Evolutionary conservation across 2,113 vertebrate genomes (phyloP).

Genomic region (Microcebus murinus): DNA sequence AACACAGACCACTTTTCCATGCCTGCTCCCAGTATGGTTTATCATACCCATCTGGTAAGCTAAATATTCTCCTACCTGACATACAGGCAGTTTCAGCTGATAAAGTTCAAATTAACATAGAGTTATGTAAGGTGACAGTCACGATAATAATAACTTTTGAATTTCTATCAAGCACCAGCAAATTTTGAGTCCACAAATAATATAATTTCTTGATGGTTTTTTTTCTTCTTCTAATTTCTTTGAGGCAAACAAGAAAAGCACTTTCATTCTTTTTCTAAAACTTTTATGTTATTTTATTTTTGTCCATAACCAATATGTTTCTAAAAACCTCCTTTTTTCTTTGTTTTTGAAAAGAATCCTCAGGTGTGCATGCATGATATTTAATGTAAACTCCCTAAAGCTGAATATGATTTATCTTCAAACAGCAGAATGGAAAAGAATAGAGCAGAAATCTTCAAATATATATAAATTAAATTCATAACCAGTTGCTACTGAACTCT

Average conservation of each 20-base stretch:
- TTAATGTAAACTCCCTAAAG: slow-evolving; percentile 62
- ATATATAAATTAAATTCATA: slow-evolving; percentile 32
- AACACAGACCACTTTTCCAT: neutral
- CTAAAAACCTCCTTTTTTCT: neutral
- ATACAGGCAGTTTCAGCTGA: neutral
- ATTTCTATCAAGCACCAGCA: neutral
- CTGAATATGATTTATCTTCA: slow-evolving; percentile 59
- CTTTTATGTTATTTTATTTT: slow-evolving; percentile 21
- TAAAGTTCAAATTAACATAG: slow-evolving; percentile 26
- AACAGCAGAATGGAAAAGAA: slow-evolving; percentile 29
- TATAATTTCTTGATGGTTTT: neutral
- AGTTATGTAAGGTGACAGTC: neutral
- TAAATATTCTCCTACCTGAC: neutral
- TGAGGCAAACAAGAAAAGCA: neutral
- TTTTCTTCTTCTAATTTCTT: slow-evolving; percentile 36
- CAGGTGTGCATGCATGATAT: slow-evolving; percentile 19
- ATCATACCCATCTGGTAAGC: neutral
- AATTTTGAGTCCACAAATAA: neutral
- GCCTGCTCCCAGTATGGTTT: neutral
- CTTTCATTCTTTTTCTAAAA: neutral
- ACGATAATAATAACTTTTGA: slow-evolving; percentile 1
- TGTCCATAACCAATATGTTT: neutral
- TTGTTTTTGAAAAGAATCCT: neutral
- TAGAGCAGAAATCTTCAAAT: slow-evolving; percentile 55
- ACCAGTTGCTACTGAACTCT: slow-evolving; percentile 45